phyloP scores from a whole-genome alignment of 2,113 vertebrate genomes.

The Hypocryptadius cinnamomeus region DNA sequence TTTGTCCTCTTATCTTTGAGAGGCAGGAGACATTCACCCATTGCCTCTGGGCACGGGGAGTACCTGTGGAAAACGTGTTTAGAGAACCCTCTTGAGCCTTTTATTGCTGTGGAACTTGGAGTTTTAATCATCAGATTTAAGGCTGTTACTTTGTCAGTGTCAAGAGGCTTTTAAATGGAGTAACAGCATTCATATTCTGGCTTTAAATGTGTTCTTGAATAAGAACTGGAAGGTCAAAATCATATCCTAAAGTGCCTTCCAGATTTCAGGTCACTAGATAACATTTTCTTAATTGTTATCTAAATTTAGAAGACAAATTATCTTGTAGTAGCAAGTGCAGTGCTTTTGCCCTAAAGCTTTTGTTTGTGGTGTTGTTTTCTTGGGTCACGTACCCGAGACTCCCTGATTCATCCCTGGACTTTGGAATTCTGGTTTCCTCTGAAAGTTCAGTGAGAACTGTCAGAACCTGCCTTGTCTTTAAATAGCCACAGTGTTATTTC shows the following conservation, averaged over 20 bases:
- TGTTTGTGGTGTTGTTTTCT: not conserved
- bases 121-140: not conserved
- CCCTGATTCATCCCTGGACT: not conserved
- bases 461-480: not conserved
- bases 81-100: not conserved
- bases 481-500: not conserved
- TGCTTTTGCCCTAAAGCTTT: not conserved
- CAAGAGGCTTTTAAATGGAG: not conserved
- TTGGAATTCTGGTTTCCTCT: not conserved
- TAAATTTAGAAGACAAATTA: not conserved
- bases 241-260: not conserved
- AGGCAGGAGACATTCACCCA: not conserved
- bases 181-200: not conserved
- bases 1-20: not conserved
- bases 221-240: not conserved
- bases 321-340: not conserved
- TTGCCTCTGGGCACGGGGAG: not conserved
- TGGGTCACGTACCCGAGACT: accelerated
- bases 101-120: accelerated
- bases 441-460: not conserved
- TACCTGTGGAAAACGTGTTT: not conserved
- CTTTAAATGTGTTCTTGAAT: not conserved
- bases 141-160: not conserved
- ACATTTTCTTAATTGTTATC: not conserved
- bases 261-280: conserved; percentile 1